Conservation (phyloP, 2,888 invertebrate genomes). For the Pegoplata infirma region DNA sequence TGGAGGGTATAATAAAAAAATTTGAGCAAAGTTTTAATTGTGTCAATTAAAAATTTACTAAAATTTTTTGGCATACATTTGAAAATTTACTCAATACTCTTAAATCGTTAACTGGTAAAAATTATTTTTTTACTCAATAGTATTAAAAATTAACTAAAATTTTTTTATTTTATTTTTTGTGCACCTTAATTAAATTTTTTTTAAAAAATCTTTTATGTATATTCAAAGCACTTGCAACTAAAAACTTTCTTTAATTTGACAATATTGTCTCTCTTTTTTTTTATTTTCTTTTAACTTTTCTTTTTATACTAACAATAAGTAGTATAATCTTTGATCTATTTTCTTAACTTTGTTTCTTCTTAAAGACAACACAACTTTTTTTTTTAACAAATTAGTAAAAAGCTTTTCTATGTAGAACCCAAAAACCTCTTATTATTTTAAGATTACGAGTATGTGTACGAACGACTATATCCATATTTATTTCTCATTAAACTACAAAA, state of each 20-base stretch:
- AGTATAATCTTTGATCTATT: background rate
- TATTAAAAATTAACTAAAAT: too few species aligned
- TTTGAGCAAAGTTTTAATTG: too few species aligned
- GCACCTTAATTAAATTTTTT: too few species aligned
- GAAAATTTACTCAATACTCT: too few species aligned
- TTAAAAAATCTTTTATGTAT: too few species aligned
- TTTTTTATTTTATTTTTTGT: too few species aligned
- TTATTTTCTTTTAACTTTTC: background rate
- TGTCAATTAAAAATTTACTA: too few species aligned
- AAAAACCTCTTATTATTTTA: slow-evolving; percentile 15
- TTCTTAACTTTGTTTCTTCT: background rate
- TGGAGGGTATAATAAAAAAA: too few species aligned
- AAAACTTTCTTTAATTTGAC: background rate
- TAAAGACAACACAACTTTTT: slow-evolving; percentile 12
- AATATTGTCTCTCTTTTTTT: background rate
- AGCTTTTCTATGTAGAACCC: slow-evolving; percentile 4
- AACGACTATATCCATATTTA: slow-evolving; percentile 28
- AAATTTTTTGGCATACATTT: too few species aligned
- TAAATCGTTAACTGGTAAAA: too few species aligned
- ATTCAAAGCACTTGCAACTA: background rate
- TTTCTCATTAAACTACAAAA: slow-evolving; percentile 48
- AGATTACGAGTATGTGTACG: background rate
- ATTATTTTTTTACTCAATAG: too few species aligned
- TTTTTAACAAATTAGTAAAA: slow-evolving; percentile 23
- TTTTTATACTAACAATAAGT: background rate